Conservation (phyloP, 2,888 invertebrate genomes). For the Trypoxylon attenuatum region DNA sequence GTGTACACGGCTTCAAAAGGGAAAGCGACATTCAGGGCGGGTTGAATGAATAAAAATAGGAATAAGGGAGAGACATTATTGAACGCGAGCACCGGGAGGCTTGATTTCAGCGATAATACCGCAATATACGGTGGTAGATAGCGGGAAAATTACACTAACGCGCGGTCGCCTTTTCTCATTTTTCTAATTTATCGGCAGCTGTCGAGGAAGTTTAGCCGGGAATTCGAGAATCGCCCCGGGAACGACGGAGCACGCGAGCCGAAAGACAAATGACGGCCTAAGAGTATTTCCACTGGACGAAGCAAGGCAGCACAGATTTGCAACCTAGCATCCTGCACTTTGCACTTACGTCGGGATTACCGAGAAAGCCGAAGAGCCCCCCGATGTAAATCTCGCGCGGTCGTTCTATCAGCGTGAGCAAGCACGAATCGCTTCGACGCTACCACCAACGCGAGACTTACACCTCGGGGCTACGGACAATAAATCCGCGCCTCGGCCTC, state of each 20-base stretch:
- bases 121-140: conserved; percentile 34
- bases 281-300: no score
- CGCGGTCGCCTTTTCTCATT: conserved; percentile 9
- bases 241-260: conserved; percentile 21
- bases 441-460: no score
- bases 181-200: conserved; percentile 35
- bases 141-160: conserved; percentile 23
- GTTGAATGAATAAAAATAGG: background rate
- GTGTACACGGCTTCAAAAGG: background rate
- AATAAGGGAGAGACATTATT: conserved; percentile 30
- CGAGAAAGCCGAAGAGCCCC: no score
- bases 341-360: no score
- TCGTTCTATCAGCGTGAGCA: no score
- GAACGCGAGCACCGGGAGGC: conserved; percentile 32
- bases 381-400: no score
- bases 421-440: no score
- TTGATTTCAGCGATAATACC: conserved; percentile 28
- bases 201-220: conserved; percentile 28
- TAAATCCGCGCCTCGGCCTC: no score
- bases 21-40: background rate
- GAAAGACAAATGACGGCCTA: conserved; percentile 22
- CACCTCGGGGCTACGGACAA: no score
- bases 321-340: no score
- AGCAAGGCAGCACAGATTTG: no score
- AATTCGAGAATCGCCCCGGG: no score